Evolutionary conservation across 2,888 invertebrate species (phyloP), one percentile per base, ranked within the genome.

Genomic region (Oligia fasciuncula): DNA sequence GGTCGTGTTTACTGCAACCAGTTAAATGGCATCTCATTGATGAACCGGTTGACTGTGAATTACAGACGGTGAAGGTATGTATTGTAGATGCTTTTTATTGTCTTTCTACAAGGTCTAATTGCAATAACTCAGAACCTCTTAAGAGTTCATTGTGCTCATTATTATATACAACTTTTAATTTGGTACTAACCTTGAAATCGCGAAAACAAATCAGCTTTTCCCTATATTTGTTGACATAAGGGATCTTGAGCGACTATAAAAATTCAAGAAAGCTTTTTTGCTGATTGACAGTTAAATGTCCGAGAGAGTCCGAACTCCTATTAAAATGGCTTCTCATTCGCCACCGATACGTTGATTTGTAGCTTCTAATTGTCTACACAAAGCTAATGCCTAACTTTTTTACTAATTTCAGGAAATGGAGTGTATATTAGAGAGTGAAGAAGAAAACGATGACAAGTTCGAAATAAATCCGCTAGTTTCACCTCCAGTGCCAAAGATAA

Each of bases 21-120:
- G 97, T 98, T 51, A 97, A 98, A 91, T 97, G 98, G 97, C 98
- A 98, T 96, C 97, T 97, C 87, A 97, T 97, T 72, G 97, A 97
- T 60, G 97, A 96, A 81, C 96, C 96, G 0, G 94, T 97, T n/a
- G 96, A 97, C 85, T 97, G 94, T 85, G 97, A 97, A 95, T 95
- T 95, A 97, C 97, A 94, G 91, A 92, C 91, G 83, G 94, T 97
- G 17, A 97, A 97, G 95, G 97, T 96, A 79, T 84, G 89, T 85
- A 67, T 71, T 60, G 40, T 79, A n/a, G 14, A 19, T 11, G 14
- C 8, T 17, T 19, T 23, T 29, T 29, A 43, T 46, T n/a, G 17
- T n/a, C 54, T 73, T n/a, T 74, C 4, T 70, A 2, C 35, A 35
- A 23, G 8, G 14, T 54, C n/a, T n/a, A n/a, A n/a, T n/a, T n/a